Evolutionary conservation across 2,888 invertebrate genomes (phyloP).

Genomic region (Plemyria rubiginata): DNA sequence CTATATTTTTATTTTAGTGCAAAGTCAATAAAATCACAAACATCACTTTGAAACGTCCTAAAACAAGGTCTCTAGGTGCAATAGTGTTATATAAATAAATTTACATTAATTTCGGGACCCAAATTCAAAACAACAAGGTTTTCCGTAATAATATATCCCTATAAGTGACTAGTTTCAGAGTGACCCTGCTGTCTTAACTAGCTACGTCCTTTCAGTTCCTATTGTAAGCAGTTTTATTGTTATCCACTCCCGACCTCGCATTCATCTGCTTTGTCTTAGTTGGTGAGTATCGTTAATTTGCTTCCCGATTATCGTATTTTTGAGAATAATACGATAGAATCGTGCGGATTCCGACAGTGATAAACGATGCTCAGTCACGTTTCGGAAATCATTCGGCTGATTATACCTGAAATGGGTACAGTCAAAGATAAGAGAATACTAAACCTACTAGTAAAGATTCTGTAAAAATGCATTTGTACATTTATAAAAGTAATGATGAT

Average conservation of each 20-base stretch:
- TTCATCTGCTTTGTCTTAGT: slow-evolving; percentile 33
- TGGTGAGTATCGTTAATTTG: slow-evolving; percentile 27
- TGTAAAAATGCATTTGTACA: too few relatives aligned
- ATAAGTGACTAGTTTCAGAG: background rate
- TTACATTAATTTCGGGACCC: too few relatives aligned
- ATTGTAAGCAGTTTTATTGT: slow-evolving; percentile 34
- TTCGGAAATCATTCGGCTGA: background rate
- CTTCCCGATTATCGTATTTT: slow-evolving; percentile 21
- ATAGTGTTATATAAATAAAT: too few relatives aligned
- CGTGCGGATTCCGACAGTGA: slow-evolving; percentile 1
- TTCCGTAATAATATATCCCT: too few relatives aligned
- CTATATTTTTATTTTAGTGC: too few relatives aligned
- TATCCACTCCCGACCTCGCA: slow-evolving; percentile 25
- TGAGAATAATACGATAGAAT: slow-evolving; percentile 10
- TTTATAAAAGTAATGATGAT: too few relatives aligned
- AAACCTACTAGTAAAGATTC: too few relatives aligned
- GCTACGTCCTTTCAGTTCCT: slow-evolving; percentile 13
- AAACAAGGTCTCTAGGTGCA: too few relatives aligned
- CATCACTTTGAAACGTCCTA: too few relatives aligned
- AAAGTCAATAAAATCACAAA: too few relatives aligned
- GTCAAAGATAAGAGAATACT: too few relatives aligned
- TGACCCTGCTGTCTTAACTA: slow-evolving; percentile 17
- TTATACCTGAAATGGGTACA: background rate
- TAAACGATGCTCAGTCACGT: background rate
- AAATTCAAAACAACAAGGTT: too few relatives aligned